Base-by-base conservation (phyloP, 2,113 vertebrate genomes). In the Hemiscyllium ocellatum region DNA sequence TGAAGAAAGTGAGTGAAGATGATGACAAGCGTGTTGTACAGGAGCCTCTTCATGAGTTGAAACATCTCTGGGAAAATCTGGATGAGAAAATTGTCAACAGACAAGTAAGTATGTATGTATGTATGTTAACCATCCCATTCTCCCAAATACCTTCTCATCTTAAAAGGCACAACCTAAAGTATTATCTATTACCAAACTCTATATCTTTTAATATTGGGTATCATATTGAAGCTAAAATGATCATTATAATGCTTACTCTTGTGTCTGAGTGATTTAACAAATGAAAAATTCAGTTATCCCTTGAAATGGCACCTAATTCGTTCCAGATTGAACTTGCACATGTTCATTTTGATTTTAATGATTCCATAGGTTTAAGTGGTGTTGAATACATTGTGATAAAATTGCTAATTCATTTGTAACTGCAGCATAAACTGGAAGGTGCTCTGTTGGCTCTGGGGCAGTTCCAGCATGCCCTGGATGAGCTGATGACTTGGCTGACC, bases 391-490 rank as follows among this genome's bases (percentile, higher is more conserved):
- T 66, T 2, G 70, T 33, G 29, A 65, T 50, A 33, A 95, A 95
- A 66, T 80, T 95, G 10, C 42, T 47, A 56, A 68, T 80, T 15
- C 37, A 26, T 66, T 83, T 89, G 78, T 85, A 86, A 69, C 96
- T 97, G 19, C 96, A 99, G 99, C 99, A 99, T 97, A 99, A 99
- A 97, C 97, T 99, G 96, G 99, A 99, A 96, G 98, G 98, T 94
- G 99, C 99, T 66, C 98, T 99, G 56, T 97, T 99, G 96, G 99
- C 99, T 15, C 97, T 99, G 97, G 99, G 99, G 10, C 99, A 99
- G 97, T 99, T 99, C 98, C 99, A 99, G 96, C 99, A 99, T 50
- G 99, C 99, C 19, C 97, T 99, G 96, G 99, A 99, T 76, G 99
- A 99, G 97, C 97, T 99, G 86, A 96, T 99, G 97, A 97, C 98